phyloP scores from a whole-genome alignment of 2,797 vertebrate genomes.

The Sebastes umbrosus region DNA sequence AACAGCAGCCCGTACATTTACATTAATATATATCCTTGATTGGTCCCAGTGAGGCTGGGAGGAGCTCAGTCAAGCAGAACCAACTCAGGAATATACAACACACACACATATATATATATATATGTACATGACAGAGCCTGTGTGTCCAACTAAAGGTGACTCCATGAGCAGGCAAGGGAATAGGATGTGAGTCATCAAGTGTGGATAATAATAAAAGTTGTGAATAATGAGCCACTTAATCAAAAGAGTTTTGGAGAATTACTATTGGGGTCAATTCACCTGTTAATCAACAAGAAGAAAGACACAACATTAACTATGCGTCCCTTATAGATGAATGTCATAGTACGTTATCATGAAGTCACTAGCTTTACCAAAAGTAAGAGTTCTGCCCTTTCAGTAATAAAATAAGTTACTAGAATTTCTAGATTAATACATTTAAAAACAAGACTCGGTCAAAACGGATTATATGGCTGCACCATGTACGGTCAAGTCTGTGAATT shows the following conservation, averaged over 20 bases:
- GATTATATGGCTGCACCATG: too few species aligned
- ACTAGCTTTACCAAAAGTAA: neutral
- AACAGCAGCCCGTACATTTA: constrained; percentile 64
- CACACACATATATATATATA: neutral
- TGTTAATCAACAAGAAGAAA: neutral
- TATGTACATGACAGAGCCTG: neutral
- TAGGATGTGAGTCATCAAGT: neutral
- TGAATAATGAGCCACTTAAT: neutral
- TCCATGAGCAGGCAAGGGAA: neutral
- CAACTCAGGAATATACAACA: constrained; percentile 23
- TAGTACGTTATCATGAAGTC: neutral
- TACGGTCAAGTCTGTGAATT: too few species aligned
- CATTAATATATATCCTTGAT: constrained; percentile 65
- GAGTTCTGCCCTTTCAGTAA: neutral
- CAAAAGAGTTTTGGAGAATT: neutral
- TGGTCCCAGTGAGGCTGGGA: constrained; percentile 30
- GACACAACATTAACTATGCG: neutral
- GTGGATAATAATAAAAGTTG: neutral
- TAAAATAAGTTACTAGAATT: neutral
- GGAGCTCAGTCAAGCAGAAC: constrained; percentile 60
- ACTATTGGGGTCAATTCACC: neutral
- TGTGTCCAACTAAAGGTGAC: constrained; percentile 35
- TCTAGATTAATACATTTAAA: too few species aligned
- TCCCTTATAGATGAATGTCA: neutral
- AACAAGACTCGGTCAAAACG: too few species aligned